These are phyloP conservation scores for Prunella fulvescens DNA, from an alignment of 2,113 vertebrate genomes.

Conservation along the genomic window DNA sequence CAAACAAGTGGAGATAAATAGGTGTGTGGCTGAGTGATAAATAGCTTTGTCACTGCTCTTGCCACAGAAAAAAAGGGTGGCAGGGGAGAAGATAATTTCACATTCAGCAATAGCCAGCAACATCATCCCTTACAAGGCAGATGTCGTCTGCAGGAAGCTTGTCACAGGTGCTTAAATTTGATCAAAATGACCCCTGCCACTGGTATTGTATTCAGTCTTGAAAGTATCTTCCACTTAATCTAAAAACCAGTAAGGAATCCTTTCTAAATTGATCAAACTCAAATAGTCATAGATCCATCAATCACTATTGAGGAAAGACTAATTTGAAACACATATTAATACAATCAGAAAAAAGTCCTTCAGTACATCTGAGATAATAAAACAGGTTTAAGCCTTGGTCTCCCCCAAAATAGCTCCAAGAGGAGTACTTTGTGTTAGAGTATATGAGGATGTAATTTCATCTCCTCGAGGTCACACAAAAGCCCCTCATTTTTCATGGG, in stretches of 20 bases:
- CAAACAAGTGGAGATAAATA: not conserved
- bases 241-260: not conserved
- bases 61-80: not conserved
- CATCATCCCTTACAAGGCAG: not conserved
- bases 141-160: not conserved
- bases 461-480: not conserved
- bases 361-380: not conserved
- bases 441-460: not conserved
- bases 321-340: not conserved
- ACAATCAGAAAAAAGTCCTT: not conserved
- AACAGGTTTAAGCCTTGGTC: not conserved
- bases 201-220: not conserved
- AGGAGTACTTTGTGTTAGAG: not conserved
- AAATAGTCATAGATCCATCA: not conserved
- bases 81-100: not conserved
- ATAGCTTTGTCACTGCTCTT: not conserved
- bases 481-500: not conserved
- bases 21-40: not conserved
- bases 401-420: not conserved
- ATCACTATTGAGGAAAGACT: not conserved
- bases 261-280: not conserved
- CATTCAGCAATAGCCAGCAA: not conserved
- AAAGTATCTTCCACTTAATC: slow-evolving; percentile 8
- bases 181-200: not conserved
- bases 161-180: not conserved